Base-by-base conservation (phyloP, 2,797 vertebrate genomes). In the Anguilla pacifica region DNA sequence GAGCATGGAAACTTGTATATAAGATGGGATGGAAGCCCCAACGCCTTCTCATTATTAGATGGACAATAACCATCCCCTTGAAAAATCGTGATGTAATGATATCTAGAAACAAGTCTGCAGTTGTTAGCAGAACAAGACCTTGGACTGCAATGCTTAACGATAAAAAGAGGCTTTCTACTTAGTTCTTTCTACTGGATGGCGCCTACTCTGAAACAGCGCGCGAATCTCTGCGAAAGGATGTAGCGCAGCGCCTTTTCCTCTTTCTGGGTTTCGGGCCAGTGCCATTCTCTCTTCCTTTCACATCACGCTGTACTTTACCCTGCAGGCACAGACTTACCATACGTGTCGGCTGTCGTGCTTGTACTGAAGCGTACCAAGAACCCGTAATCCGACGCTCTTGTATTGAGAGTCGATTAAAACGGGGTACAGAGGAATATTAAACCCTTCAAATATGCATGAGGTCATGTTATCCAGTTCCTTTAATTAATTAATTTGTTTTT, bases 361-460 rank as follows among this genome's bases (percentile, higher is more conserved):
- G 57, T 85, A 57, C 72, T 85, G 39, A 79, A 84, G 83, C 86
- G 85, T 64, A 70, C 59, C 43, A 61, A 35, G 43, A 39, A 55
- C 51, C 70, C 31, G 83, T 87, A 89, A 89, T 89, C 74, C 31
- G 84, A 89, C 83, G 70, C 88, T 77, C 7, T 81, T 49, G 25
- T 61, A 53, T 72, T 53, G 43, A 84, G n/a, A 61, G 82, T 7
- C 85, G 84, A 86, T 89, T 89, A 84, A 86, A 86, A 83, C 39
- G 7, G 64, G 83, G 31, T 57, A 49, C 57, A 28, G 11, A 89
- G 53, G 59, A 85, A 85, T 89, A 89, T 87, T 85, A 89, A 85
- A 87, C 81, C 55, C 46, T 79, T 87, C 10, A 89, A 89, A 85
- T 89, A 89, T 89, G 86, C 86, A 87, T 87, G 83, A 89, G 83